A percentile compares a stretch with the other conserved stretches of the same genome.
These are phyloP conservation scores for Eulemur macaco DNA, from an alignment of 2,113 vertebrate genomes.

Conservation along the genomic window DNA sequence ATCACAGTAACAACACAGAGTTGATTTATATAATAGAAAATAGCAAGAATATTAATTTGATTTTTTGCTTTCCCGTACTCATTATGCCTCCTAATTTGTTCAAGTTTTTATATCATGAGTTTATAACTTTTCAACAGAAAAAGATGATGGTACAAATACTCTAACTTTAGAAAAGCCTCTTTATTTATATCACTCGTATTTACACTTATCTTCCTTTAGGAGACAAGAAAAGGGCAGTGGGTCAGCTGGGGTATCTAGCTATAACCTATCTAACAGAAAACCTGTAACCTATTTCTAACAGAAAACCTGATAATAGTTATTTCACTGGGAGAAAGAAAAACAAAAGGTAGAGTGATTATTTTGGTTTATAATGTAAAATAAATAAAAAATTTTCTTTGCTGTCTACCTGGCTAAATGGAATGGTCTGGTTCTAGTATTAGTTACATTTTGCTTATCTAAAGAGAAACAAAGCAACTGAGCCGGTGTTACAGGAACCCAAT, in stretches of 20 bases:
- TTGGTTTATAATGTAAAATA: background rate
- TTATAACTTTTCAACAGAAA: constrained; percentile 31
- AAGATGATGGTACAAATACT: background rate
- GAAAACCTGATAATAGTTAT: background rate
- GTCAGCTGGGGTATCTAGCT: background rate
- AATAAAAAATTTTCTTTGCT: background rate
- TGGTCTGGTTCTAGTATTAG: background rate
- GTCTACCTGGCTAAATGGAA: background rate
- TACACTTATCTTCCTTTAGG: background rate
- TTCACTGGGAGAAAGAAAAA: background rate
- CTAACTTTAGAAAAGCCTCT: background rate
- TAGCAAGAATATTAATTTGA: background rate
- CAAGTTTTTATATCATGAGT: background rate
- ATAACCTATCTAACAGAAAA: background rate
- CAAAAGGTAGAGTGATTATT: background rate
- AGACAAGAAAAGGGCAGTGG: background rate
- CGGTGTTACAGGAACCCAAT: background rate
- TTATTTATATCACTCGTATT: background rate
- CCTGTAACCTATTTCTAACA: background rate
- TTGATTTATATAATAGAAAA: background rate
- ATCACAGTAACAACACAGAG: background rate
- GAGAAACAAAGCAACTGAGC: background rate
- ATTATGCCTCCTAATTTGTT: background rate
- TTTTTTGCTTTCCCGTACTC: background rate
- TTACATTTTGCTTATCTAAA: background rate